Evolutionary conservation across 2,113 vertebrate species (phyloP), one percentile per base, ranked within the genome.

Genomic region (Sinocyclocheilus rhinocerous): DNA sequence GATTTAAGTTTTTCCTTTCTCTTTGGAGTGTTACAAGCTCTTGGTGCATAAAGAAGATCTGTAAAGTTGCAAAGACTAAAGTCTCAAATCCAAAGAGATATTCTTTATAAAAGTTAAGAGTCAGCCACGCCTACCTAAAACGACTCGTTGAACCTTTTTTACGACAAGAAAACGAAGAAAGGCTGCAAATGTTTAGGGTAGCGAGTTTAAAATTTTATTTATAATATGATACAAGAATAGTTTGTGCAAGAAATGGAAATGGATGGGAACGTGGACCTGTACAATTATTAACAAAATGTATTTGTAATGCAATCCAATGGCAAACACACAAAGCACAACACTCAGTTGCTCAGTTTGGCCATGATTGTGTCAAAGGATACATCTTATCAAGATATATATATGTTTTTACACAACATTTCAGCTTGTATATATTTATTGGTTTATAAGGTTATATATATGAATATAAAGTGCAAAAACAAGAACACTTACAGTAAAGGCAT

Each of bases 191-290:
- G 18, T 57, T 81, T 73, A 89, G 79, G 90, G n/a, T 61, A 91
- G 87, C 48, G 91, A 92, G 90, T 96, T 96, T 94, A 93, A 92
- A 95, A 89, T 95, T 98, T 95, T 98, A 98, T 98, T 98, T 98
- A 97, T 97, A 98, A 96, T 97, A 97, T 97, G 95, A 97, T 98
- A 99, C 97, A 99, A 96, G 95, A 96, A 96, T 97, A 97, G 95
- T 98, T 90, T 99, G 97, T 99, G 98, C 97, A 99, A 97, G 96
- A 96, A 95, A 94, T 96, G 94, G 94, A 95, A 95, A 94, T 96
- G 94, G 94, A 95, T 96, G 95, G 96, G 80, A 91, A 89, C 91
- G 88, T 93, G 91, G 92, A 93, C 91, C 94, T 95, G 94, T 95
- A 95, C 97, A 98, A 96, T 95, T 95, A 96, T 94, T 91, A 95